Conservation (phyloP, 2,797 vertebrate genomes). For the Melanogrammus aeglefinus region DNA sequence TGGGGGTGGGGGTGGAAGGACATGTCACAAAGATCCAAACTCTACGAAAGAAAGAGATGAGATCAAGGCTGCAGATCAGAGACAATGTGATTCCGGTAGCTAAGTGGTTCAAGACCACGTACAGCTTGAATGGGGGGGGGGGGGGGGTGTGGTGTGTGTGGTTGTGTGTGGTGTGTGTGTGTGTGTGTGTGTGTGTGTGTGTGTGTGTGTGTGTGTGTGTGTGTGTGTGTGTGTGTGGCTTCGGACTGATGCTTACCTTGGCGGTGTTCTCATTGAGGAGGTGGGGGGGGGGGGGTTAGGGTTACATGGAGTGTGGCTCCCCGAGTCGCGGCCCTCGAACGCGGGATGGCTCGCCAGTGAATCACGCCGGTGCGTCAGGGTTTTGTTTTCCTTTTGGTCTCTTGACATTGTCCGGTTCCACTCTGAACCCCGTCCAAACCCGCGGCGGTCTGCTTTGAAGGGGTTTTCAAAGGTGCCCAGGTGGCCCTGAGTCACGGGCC, state of each 20-base stretch:
- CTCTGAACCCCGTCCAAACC: slow-evolving; percentile 27
- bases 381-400: slow-evolving; percentile 37
- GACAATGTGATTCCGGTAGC: slow-evolving; percentile 63
- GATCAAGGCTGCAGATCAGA: slow-evolving; percentile 50
- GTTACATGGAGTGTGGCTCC: too few species aligned
- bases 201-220: too few species aligned
- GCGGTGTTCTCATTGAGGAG: too few species aligned
- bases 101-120: slow-evolving; percentile 70
- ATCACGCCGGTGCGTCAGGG: neutral
- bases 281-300: too few species aligned
- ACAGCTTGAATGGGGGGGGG: slow-evolving; percentile 41
- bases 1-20: neutral
- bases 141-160: slow-evolving; percentile 28
- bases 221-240: slow-evolving; percentile 33
- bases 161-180: too few species aligned
- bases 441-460: slow-evolving; percentile 44
- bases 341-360: neutral
- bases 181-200: too few species aligned
- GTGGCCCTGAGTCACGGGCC: slow-evolving; percentile 51
- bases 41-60: neutral
- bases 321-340: too few species aligned
- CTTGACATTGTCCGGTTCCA: slow-evolving; percentile 61
- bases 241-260: slow-evolving; percentile 31
- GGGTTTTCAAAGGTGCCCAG: slow-evolving; percentile 45
- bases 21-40: neutral